Conservation (phyloP, 2,113 vertebrate species). For the Sceloporus undulatus region DNA sequence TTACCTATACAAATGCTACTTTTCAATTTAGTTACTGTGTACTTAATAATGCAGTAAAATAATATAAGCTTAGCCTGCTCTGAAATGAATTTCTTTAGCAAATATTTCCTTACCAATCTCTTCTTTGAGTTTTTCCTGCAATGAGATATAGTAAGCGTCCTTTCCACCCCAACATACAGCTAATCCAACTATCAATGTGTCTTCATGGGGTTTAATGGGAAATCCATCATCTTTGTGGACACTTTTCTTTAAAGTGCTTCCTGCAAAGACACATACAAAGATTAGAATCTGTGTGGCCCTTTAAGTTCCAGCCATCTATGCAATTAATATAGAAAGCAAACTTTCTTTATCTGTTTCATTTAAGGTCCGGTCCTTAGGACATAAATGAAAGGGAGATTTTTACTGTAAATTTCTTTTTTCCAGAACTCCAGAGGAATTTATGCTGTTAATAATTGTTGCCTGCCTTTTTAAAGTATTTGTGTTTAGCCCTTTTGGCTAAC, state of each 20-base stretch:
- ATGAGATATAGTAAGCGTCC: constrained; percentile 94
- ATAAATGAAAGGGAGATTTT: too few species aligned
- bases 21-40: neutral
- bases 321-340: neutral
- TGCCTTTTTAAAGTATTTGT: too few species aligned
- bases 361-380: neutral
- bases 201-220: constrained; percentile 81
- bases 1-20: neutral
- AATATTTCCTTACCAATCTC: constrained; percentile 78
- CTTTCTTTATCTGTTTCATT: neutral
- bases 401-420: too few species aligned
- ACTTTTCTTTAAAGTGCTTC: constrained; percentile 55
- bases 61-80: too few species aligned
- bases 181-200: constrained; percentile 84
- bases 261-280: constrained; percentile 62
- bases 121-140: constrained; percentile 83
- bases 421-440: too few species aligned
- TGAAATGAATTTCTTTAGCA: neutral
- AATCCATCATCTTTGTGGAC: constrained; percentile 80
- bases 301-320: constrained; percentile 16
- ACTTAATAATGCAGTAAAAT: too few species aligned
- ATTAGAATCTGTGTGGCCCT: constrained; percentile 9
- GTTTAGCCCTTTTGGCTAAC: too few species aligned
- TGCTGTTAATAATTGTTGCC: too few species aligned
- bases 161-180: constrained; percentile 95